Conservation (phyloP, 2,888 invertebrate genomes). For the Aricia artaxerxes region DNA sequence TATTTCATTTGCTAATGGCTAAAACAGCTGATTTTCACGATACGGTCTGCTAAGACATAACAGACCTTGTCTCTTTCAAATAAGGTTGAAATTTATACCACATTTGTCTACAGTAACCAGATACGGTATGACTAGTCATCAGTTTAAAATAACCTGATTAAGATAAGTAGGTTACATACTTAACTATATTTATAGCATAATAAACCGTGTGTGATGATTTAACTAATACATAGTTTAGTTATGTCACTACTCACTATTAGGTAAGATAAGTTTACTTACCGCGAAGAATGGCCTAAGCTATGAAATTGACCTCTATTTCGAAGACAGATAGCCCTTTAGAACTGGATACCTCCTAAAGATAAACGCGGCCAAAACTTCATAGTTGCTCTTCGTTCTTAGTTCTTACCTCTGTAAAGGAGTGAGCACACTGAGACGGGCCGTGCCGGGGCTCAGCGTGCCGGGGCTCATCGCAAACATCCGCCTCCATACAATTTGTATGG, state of each 20-base stretch:
- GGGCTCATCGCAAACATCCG: too few relatives aligned
- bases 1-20: neutral
- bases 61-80: neutral
- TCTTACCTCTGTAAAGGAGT: too few relatives aligned
- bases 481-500: too few relatives aligned
- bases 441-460: too few relatives aligned
- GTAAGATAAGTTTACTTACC: too few relatives aligned
- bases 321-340: too few relatives aligned
- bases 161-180: constrained; percentile 14
- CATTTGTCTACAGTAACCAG: neutral
- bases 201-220: neutral
- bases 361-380: too few relatives aligned
- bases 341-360: too few relatives aligned
- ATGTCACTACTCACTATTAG: neutral
- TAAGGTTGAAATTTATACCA: neutral
- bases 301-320: too few relatives aligned
- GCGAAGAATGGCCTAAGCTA: too few relatives aligned
- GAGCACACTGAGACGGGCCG: too few relatives aligned
- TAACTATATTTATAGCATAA: neutral
- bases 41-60: neutral
- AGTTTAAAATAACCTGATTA: constrained; percentile 14
- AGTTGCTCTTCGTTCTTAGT: too few relatives aligned
- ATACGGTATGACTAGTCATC: constrained; percentile 1
- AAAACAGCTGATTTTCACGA: constrained; percentile 5
- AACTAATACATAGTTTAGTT: neutral